These are phyloP conservation scores for Psococerastis gibbosa DNA, from an alignment of 2,888 invertebrate genomes.

Conservation along the genomic window DNA sequence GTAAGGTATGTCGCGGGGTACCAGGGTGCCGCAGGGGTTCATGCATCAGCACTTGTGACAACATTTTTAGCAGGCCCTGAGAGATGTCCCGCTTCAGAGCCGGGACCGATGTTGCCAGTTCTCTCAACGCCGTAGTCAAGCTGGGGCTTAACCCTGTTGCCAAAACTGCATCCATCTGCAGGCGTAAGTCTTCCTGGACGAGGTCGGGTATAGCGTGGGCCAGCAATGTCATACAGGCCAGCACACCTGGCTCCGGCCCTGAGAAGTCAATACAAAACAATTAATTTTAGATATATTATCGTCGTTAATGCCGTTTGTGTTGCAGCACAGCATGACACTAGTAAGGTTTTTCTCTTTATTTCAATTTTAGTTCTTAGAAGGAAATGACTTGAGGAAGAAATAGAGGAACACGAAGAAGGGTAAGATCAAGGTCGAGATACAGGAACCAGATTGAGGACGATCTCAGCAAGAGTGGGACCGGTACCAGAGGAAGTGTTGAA, in stretches of 20 bases:
- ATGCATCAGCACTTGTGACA: slow-evolving; percentile 79
- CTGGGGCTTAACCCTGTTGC: slow-evolving; percentile 79
- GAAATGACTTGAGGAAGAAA: too few species aligned
- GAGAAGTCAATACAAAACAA: background rate
- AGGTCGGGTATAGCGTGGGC: slow-evolving; percentile 69
- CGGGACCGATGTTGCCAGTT: slow-evolving; percentile 76
- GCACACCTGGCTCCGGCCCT: slow-evolving; percentile 70
- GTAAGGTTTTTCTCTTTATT: too few species aligned
- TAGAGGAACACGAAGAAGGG: too few species aligned
- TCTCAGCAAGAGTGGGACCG: too few species aligned
- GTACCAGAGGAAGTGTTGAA: too few species aligned
- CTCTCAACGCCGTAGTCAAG: slow-evolving; percentile 75
- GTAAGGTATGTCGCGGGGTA: slow-evolving; percentile 40
- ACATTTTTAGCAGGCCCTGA: slow-evolving; percentile 76
- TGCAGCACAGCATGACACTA: too few species aligned
- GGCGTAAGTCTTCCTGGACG: slow-evolving; percentile 58
- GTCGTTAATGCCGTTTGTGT: too few species aligned
- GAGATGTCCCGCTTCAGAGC: slow-evolving; percentile 76
- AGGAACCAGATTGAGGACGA: too few species aligned
- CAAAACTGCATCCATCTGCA: slow-evolving; percentile 79
- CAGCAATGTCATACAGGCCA: slow-evolving; percentile 80
- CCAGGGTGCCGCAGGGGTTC: slow-evolving; percentile 67
- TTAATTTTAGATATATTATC: slow-evolving; percentile 6
- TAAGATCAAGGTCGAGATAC: too few species aligned
- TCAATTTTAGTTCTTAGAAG: too few species aligned